Evolutionary conservation across 92 coral and sea anemone genomes (phyloP).

Genomic region (Epizoanthus illoricatus): DNA sequence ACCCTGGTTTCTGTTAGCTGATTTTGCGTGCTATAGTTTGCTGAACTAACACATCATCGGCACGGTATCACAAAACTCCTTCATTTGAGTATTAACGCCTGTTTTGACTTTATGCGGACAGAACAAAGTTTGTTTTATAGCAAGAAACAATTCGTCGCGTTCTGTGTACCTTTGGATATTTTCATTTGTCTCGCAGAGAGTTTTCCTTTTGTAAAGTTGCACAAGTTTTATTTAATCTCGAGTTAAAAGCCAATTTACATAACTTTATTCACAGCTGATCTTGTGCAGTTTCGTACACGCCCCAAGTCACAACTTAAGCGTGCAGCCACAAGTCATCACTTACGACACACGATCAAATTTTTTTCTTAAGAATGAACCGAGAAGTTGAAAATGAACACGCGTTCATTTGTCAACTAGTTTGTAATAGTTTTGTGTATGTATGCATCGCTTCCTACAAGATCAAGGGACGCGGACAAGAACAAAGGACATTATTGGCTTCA

Average conservation of each 20-base stretch:
- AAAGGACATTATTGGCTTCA: background rate
- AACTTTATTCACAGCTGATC: background rate
- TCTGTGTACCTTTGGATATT: background rate
- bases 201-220: background rate
- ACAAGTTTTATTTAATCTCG: background rate
- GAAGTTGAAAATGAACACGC: too few relatives aligned
- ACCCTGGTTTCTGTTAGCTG: too few relatives aligned
- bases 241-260: conserved; percentile 7
- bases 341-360: background rate
- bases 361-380: background rate
- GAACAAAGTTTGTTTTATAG: too few relatives aligned
- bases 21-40: too few relatives aligned
- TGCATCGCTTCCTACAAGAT: background rate
- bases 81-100: too few relatives aligned
- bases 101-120: too few relatives aligned
- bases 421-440: background rate
- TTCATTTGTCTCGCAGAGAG: background rate
- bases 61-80: too few relatives aligned
- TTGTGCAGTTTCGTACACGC: background rate
- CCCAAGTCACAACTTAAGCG: background rate
- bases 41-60: too few relatives aligned
- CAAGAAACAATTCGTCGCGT: background rate
- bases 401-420: background rate
- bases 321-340: background rate
- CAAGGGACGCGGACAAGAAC: conserved; percentile 15